Evolutionary conservation across 1,140 invertebrate species (phyloP), one percentile per base, ranked within the genome.

Genomic region (Fopius arisanus): DNA sequence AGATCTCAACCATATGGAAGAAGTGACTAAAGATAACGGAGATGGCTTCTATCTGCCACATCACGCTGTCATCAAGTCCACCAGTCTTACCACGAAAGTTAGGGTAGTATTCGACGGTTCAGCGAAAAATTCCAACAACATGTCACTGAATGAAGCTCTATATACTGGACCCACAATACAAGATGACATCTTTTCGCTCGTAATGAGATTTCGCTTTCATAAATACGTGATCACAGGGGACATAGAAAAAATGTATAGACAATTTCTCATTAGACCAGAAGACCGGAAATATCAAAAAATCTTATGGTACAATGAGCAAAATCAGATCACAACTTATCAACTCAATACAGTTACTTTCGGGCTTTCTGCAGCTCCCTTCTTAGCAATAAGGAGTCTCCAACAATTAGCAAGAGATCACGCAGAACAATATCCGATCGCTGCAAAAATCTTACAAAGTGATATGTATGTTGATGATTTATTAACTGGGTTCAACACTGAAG

Each of bases 401-500:
- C 78, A 77, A 67, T 73, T 73, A 43, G 67, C 70, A 1, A 65
- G 74, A 0, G 77, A 80, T 33, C 75, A 82, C 29, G 73, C 62
- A 14, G 10, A 78, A 37, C 72, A 75, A 12, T 82, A 71, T 78
- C 84, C 85, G 6, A 16, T 26, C 0, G 84, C 83, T 5, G 72
- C 80, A 19, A 16, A 74, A 43, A 62, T 78, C 10, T 59, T 86
- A 16, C 43, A 68, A 19, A 70, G 79, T 2, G 75, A 86, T 65
- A n/a, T 87, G 10, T 88, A 88, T 67, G 84, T 89, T 5, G 89
- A 90, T 76, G 86, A 89, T 75, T 31, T 85, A 3, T 29, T 89
- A 9, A 82, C 82, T 14, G 86, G 88, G 16, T 75, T 74, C 3
- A 40, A 79, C 21, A 80, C 75, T 4, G 62, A 82, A 37, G 75